Conservation (phyloP, 2,113 vertebrate genomes). For the Rostratula benghalensis region DNA sequence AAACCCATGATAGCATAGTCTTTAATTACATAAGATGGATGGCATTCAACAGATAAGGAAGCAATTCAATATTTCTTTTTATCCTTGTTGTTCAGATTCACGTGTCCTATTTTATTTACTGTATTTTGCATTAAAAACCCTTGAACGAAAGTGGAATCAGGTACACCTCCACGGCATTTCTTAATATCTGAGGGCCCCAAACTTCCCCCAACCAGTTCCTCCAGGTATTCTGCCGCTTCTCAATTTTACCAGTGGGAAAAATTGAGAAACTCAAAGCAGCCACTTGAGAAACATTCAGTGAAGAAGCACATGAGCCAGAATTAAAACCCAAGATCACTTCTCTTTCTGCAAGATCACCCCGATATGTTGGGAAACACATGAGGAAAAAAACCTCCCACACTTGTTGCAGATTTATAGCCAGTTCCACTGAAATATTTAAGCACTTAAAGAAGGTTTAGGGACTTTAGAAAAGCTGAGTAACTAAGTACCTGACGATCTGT, state of each 20-base stretch:
- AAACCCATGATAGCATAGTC: not conserved
- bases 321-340: not conserved
- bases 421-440: not conserved
- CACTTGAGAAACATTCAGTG: not conserved
- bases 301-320: not conserved
- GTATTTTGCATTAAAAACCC: not conserved
- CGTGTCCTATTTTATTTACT: not conserved
- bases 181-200: not conserved
- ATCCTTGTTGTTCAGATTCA: slow-evolving; percentile 1
- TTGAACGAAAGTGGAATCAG: not conserved
- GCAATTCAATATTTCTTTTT: not conserved
- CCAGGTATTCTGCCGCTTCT: not conserved
- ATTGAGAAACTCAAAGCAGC: not conserved
- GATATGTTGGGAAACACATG: not conserved
- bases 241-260: not conserved
- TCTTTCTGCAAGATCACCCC: not conserved
- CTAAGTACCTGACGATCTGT: not conserved
- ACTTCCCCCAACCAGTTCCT: not conserved
- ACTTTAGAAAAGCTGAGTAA: not conserved
- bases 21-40: slow-evolving; percentile 32
- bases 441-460: not conserved
- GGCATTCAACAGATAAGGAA: not conserved
- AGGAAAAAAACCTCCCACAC: not conserved
- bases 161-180: not conserved
- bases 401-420: not conserved